phyloP scores from a whole-genome alignment of 2,888 invertebrate genomes.

The Caenorhabditis japonica region DNA sequence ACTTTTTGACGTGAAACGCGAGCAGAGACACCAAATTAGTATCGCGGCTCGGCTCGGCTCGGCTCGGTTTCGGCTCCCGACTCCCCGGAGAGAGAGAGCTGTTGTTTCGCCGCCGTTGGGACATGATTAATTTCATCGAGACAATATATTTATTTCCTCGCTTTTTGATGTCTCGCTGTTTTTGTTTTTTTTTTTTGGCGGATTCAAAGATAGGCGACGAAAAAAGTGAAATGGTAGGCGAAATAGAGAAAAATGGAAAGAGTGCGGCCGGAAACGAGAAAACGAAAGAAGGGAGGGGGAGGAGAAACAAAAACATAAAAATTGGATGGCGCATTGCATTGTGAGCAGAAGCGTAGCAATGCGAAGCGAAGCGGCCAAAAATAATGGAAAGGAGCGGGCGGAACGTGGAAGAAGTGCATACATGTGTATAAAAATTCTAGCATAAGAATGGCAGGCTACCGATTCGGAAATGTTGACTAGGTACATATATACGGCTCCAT shows the following conservation, averaged over 20 bases:
- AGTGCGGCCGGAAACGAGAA: not conserved
- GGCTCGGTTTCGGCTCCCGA: no score
- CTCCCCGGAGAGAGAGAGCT: no score
- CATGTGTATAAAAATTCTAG: no score
- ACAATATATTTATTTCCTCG: slow-evolving; percentile 27
- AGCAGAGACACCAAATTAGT: slow-evolving; percentile 3
- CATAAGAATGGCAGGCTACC: not conserved
- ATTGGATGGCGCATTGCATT: no score
- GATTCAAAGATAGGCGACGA: slow-evolving; percentile 14
- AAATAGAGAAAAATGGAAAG: slow-evolving; percentile 35
- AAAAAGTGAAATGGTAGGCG: slow-evolving; percentile 8
- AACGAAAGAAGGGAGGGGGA: slow-evolving; percentile 8
- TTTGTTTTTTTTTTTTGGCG: not conserved
- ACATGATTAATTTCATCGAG: no score
- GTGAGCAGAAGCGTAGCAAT: no score
- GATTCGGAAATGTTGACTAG: no score
- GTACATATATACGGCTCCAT: no score
- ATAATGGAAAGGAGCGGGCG: no score
- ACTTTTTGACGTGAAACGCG: slow-evolving; percentile 28
- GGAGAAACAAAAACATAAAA: slow-evolving; percentile 36
- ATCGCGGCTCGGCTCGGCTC: no score
- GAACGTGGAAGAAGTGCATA: no score
- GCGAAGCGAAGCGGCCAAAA: not conserved
- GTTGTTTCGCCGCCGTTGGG: no score
- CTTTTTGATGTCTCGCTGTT: slow-evolving; percentile 2